Evolutionary conservation across 2,113 vertebrate genomes (phyloP).

Genomic region (Tragelaphus scriptus): DNA sequence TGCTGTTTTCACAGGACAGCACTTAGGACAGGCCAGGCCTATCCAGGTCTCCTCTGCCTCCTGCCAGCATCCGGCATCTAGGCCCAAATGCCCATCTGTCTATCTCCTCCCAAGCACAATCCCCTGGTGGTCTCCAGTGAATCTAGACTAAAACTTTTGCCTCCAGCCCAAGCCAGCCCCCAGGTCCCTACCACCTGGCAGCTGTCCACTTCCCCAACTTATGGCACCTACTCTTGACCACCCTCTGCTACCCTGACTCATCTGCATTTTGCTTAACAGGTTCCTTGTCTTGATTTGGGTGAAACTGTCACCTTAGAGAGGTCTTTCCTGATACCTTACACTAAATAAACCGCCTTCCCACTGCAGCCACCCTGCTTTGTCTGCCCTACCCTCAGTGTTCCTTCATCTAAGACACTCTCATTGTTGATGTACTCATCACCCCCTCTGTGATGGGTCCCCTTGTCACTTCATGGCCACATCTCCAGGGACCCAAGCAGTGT

Average conservation of each 20-base stretch:
- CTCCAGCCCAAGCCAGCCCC: not conserved
- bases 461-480: not conserved
- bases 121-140: not conserved
- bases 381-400: not conserved
- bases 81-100: not conserved
- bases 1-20: not conserved
- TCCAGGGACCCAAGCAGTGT: not conserved
- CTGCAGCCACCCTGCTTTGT: not conserved
- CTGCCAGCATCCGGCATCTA: not conserved
- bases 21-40: not conserved
- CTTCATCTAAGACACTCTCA: not conserved
- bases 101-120: not conserved
- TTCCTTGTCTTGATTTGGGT: not conserved
- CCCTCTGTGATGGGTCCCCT: not conserved
- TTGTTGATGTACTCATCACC: not conserved
- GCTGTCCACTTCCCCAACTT: not conserved
- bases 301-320: not conserved
- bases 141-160: not conserved
- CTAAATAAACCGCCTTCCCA: not conserved
- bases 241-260: not conserved
- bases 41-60: not conserved
- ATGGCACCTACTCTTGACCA: not conserved
- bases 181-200: not conserved
- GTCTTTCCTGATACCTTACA: not conserved
- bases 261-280: not conserved